Evolutionary conservation across 2,797 vertebrate genomes (phyloP).

Genomic region (Coregonus sp.): DNA sequence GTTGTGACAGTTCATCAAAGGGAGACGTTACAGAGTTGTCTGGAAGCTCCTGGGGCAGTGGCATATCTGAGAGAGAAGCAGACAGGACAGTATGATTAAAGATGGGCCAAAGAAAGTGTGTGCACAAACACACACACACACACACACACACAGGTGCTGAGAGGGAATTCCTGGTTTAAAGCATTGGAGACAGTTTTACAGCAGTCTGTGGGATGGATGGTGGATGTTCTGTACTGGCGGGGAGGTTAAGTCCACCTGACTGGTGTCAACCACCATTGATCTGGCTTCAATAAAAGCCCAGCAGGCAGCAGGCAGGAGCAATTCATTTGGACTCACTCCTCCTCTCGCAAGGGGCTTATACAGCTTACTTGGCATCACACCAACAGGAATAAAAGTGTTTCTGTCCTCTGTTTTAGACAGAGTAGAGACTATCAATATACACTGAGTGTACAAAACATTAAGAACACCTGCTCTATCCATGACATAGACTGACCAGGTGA

Average conservation of each 20-base stretch:
- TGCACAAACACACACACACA: neutral
- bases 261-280: constrained; percentile 38
- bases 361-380: neutral
- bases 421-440: too few relatives aligned
- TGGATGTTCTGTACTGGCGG: neutral
- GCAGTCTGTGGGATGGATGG: neutral
- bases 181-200: constrained; percentile 8
- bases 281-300: constrained; percentile 47
- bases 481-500: too few relatives aligned
- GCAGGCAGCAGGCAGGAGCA: constrained; percentile 20
- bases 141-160: neutral
- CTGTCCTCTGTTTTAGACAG: neutral
- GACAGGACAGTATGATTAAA: constrained; percentile 5
- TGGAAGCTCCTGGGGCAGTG: constrained; percentile 26
- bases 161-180: neutral
- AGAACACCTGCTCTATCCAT: too few relatives aligned
- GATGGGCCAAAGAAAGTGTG: neutral
- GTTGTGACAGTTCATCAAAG: constrained; percentile 20
- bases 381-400: neutral
- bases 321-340: constrained; percentile 10
- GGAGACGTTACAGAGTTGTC: constrained; percentile 11
- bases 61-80: constrained; percentile 30
- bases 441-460: too few relatives aligned
- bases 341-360: neutral
- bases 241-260: constrained; percentile 25